phyloP scores from a whole-genome alignment of 2,888 invertebrate species.

The Eristalis arbustorum region DNA sequence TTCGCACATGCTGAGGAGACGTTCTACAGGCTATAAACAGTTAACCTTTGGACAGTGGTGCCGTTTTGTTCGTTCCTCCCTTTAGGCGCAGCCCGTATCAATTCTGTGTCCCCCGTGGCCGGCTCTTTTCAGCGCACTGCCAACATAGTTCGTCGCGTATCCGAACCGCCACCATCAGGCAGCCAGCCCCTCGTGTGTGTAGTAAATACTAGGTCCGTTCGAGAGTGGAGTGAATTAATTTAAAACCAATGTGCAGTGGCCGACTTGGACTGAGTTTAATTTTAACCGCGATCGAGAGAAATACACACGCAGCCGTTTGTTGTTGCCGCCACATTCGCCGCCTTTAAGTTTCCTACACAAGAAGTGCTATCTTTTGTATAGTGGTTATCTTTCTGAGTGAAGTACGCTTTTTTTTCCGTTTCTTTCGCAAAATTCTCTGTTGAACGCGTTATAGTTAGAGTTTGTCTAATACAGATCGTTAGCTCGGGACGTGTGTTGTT shows the following conservation, averaged over 20 bases:
- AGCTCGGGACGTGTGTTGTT: neutral
- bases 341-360: neutral
- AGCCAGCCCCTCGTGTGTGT: constrained; percentile 20
- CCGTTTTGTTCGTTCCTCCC: constrained; percentile 53
- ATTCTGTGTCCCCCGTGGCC: constrained; percentile 24
- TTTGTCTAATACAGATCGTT: neutral
- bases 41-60: constrained; percentile 65
- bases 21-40: constrained; percentile 52
- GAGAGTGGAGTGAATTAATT: constrained; percentile 60
- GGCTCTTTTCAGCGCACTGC: constrained; percentile 46
- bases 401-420: neutral
- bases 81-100: constrained; percentile 2
- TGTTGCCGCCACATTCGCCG: constrained; percentile 3
- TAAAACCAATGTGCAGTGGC: constrained; percentile 71
- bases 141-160: constrained; percentile 14
- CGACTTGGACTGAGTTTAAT: constrained; percentile 71
- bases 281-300: constrained; percentile 71
- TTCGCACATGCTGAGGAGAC: constrained; percentile 11
- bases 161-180: constrained; percentile 37
- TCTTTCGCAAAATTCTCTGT: neutral
- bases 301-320: constrained; percentile 45
- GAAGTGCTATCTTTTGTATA: constrained; percentile 1
- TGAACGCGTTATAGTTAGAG: neutral
- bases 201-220: neutral
- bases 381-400: neutral